Evolutionary conservation across 2,113 vertebrate genomes (phyloP), one percentile per base, ranked within the genome.

Genomic region (Pholis gunnellus): DNA sequence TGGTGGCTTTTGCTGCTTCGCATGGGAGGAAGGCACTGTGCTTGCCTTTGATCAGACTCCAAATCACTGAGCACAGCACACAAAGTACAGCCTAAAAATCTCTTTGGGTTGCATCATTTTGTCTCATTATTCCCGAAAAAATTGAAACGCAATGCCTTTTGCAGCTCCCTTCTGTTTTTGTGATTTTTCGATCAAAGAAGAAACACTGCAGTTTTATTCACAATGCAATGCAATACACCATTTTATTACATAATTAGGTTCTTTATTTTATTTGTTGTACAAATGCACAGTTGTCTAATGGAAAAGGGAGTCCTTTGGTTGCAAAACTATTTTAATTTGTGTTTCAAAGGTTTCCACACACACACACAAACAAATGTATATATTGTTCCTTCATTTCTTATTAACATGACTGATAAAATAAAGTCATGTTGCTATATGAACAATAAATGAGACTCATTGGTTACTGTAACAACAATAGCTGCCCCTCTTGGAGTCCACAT

Each of bases 41-140:
- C 84, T 83, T 36, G 84, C 81, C 89, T 93, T 94, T 94, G 91
- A 94, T 92, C 86, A 61, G 67, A 54, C 89, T 94, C 92, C 93
- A 93, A 90, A 89, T 87, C 90, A 71, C 81, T 90, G 80, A 74
- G 89, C 79, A 83, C 79, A 64, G 89, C 89, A 84, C 89, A 88
- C 75, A 90, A 76, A 86, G 85, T 90, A 79, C 86, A 74, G 71
- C 64, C 80, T 52, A 50, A 84, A 88, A 90, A 84, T 68, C 61
- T 54, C 68, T 88, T 91, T 75, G 59, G 50, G 42, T 87, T 83
- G 83, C 88, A 66, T 86, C 38, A 78, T 83, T 84, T 78, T 81
- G 70, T 72, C 40, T 50, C 42, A 59, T 86, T 57, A 50, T 77
- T 29, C 31, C 27, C 68, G 63, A 69, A 65, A 63, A 59, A 42